Evolutionary conservation across 2,888 invertebrate genomes (phyloP).

Genomic region (Stenurella melanura): DNA sequence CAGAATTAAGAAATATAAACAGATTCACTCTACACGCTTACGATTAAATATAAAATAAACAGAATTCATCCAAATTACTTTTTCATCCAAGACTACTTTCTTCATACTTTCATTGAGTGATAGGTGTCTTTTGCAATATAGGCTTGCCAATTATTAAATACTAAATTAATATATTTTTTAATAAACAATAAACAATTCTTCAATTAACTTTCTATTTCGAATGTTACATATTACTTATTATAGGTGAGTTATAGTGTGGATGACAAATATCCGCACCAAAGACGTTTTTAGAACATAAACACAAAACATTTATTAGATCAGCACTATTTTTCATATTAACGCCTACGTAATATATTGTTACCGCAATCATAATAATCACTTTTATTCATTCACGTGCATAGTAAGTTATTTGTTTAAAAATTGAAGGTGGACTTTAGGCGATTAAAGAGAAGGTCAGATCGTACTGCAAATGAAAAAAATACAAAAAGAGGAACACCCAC

Average conservation of each 20-base stretch:
- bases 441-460: not conserved
- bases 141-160: not conserved
- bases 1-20: too few species aligned
- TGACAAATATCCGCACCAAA: not conserved
- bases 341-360: not conserved
- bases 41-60: too few species aligned
- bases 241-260: not conserved
- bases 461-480: not conserved
- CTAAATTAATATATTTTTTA: not conserved
- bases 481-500: constrained; percentile 7
- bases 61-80: not conserved
- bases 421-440: not conserved
- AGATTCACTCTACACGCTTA: too few species aligned
- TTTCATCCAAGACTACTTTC: not conserved
- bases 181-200: not conserved
- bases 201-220: constrained; percentile 1
- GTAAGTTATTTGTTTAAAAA: not conserved
- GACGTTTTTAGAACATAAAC: not conserved
- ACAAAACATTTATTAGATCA: not conserved
- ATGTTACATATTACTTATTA: not conserved
- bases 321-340: not conserved
- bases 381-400: not conserved
- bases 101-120: not conserved
- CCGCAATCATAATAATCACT: not conserved
- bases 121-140: not conserved